Base-by-base conservation (phyloP, 2,888 invertebrate species). In the Lottia scabra region DNA sequence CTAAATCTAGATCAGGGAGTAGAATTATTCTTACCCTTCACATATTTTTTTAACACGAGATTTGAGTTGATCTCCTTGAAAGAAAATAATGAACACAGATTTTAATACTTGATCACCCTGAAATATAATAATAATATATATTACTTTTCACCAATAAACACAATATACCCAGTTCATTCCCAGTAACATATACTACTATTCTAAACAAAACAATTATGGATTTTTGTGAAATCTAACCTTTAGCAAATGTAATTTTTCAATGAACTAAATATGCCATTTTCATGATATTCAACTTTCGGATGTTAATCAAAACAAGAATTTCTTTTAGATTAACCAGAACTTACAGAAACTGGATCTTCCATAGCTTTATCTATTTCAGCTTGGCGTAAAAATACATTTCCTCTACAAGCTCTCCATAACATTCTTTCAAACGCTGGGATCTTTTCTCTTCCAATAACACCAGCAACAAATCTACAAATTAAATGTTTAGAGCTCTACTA, bases 1-100 rank as follows among this genome's bases (percentile, higher is more conserved):
- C 30, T 30, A 30, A n/a, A 30, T 30, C 30, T 4, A 30, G 30
- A n/a, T n/a, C n/a, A n/a, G n/a, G n/a, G n/a, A n/a, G n/a, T n/a
- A n/a, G n/a, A n/a, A n/a, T n/a, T 10, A 38, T 30, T 62, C 85
- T 80, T 78, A 91, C 91, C 99, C 99, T 91, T 99, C 99, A 91
- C 99, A 99, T 80, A 99, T 99, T 91, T 99, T 99, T 92, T 97
- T 98, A 0, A 99, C 98, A 80, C 98, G 93, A 0, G 95, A 95
- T 91, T 99, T 99, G 81, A 99, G 91, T 91, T 99, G 99, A 90
- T 99, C 99, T 77, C 99, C 99, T 97, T 99, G 92, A 87, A 92
- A 92, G 86, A 92, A 92, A 74, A 92, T 91, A 79, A 92, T 92
- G 92, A 99, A 99, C 77, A 99, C 99, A 63, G 97, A 96, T 91